Evolutionary conservation across 92 coral and sea anemone species (phyloP).

Genomic region (Epizoanthus fatuus): DNA sequence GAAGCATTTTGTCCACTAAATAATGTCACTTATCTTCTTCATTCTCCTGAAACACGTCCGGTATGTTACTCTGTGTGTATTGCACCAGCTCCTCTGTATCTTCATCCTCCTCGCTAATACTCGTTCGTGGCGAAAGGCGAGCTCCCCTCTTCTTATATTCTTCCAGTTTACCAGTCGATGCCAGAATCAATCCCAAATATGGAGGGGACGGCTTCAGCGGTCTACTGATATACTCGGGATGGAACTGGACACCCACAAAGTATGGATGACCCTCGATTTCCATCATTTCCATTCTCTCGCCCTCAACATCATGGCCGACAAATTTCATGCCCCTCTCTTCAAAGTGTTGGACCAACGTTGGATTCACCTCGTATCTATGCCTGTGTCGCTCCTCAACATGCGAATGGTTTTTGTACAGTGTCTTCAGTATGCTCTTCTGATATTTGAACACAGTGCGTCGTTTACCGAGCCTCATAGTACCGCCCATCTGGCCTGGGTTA

Average conservation of each 20-base stretch:
- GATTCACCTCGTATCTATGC: constrained; percentile 98
- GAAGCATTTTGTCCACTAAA: background rate
- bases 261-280: constrained; percentile 96
- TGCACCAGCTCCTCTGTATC: constrained; percentile 58
- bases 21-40: background rate
- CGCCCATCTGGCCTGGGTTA: constrained; percentile 98
- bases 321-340: constrained; percentile 95
- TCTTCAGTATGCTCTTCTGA: constrained; percentile 47
- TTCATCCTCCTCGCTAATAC: constrained; percentile 90
- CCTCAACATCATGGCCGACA: constrained; percentile 99
- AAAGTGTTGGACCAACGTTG: constrained; percentile 62
- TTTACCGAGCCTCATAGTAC: constrained; percentile 97
- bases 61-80: constrained; percentile 1
- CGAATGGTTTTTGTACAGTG: constrained; percentile 86
- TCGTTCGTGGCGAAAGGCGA: constrained; percentile 93
- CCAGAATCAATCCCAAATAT: constrained; percentile 93
- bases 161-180: constrained; percentile 87
- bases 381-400: constrained; percentile 96
- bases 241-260: constrained; percentile 97
- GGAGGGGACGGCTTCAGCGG: constrained; percentile 98
- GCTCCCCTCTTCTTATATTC: constrained; percentile 87
- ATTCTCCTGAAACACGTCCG: constrained; percentile 6
- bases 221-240: constrained; percentile 97
- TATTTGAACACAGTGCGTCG: constrained; percentile 92
- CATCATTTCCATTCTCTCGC: constrained; percentile 99